Conservation (phyloP, 2,797 vertebrate genomes). For the Hippopotamyrus pictus region DNA sequence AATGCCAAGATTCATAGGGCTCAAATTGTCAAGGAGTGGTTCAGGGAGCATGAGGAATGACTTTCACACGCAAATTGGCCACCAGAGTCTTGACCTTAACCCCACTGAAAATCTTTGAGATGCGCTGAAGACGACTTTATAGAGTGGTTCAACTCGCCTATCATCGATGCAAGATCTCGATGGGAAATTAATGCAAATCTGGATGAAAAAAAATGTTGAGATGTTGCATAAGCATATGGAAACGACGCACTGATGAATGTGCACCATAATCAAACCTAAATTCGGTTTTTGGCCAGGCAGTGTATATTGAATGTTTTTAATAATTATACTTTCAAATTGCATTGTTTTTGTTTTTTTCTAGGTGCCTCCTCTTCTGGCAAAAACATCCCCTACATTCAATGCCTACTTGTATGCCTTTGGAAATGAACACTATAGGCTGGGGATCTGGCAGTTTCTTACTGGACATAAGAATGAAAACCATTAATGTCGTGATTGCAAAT, state of each 20-base stretch:
- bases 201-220: neutral
- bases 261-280: neutral
- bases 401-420: constrained; percentile 82
- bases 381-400: constrained; percentile 77
- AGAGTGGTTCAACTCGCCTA: neutral
- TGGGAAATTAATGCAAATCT: neutral
- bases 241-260: neutral
- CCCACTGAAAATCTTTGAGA: neutral
- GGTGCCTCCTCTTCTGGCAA: constrained; percentile 88
- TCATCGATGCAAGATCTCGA: neutral
- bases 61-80: neutral
- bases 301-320: neutral
- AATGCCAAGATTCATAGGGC: neutral
- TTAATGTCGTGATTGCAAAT: constrained; percentile 78
- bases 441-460: constrained; percentile 83
- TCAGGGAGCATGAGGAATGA: neutral
- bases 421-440: constrained; percentile 80
- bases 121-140: neutral
- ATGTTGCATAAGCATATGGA: neutral
- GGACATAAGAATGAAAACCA: constrained; percentile 73
- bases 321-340: neutral
- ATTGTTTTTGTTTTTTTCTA: constrained; percentile 45
- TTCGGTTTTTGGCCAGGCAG: neutral
- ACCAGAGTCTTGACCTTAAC: neutral
- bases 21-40: neutral